Conservation (phyloP, 2,797 vertebrate genomes). For the Hypotaenidia okinawae region DNA sequence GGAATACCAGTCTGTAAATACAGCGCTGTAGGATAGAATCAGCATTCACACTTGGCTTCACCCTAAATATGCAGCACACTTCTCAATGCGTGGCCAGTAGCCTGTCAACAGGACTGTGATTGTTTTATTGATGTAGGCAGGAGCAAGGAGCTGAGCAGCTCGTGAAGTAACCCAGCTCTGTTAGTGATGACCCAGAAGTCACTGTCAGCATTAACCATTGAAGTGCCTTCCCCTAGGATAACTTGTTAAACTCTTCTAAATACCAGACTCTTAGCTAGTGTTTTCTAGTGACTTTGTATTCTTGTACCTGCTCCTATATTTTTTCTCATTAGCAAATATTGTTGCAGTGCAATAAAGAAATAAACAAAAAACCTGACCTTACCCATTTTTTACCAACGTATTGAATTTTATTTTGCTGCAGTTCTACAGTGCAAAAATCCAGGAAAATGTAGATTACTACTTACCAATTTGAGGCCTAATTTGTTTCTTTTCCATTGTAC, state of each 20-base stretch:
- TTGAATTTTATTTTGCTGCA: neutral
- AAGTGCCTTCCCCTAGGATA: neutral
- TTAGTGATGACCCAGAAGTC: conserved; percentile 13
- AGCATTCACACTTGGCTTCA: neutral
- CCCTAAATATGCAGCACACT: neutral
- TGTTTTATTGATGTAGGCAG: conserved; percentile 31
- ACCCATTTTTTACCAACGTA: neutral
- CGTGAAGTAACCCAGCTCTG: neutral
- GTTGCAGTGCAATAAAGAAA: neutral
- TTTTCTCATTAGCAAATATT: neutral
- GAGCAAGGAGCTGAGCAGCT: neutral
- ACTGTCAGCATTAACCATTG: neutral
- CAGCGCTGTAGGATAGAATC: neutral
- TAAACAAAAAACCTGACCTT: neutral
- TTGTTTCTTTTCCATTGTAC: neutral
- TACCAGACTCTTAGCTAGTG: neutral
- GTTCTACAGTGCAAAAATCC: neutral
- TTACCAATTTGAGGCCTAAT: neutral
- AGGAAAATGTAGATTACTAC: neutral
- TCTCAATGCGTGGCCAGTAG: neutral
- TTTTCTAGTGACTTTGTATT: neutral
- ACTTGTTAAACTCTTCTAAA: neutral
- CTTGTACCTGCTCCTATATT: neutral
- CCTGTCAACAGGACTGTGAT: neutral
- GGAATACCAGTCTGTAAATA: neutral